Evolutionary conservation across 2,888 invertebrate genomes (phyloP), one percentile per base, ranked within the genome.

Genomic region (Synanthedon vespiformis): DNA sequence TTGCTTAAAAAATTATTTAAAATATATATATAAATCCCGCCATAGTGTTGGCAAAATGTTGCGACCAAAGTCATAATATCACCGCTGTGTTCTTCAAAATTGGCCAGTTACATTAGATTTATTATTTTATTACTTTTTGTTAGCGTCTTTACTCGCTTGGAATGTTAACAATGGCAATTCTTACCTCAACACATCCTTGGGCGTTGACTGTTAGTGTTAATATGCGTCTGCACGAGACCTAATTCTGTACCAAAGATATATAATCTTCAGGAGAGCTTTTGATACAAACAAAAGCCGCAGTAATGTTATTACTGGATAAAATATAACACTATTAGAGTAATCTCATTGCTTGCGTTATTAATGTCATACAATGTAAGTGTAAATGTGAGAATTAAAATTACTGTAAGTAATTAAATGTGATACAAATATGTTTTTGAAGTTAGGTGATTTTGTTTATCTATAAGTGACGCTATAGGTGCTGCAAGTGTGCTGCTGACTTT

Each of bases 161-260:
- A 77, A 78, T 77, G 73, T 67, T 68, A 66, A 73, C 63, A 70
- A 65, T 70, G 68, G 67, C 68, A 71, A 70, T 72, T 69, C 68
- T 68, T 71, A 75, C 67, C 68, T 72, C 62, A 22, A 57, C 58
- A 56, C 48, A 54, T 14, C 1, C 4, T 16, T 48, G 48, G 11
- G 16, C 18, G 4, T 13, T 48, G 41, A 41, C 41, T 13, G n/a
- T 41, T 41, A 41, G 41, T 41, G 12, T 41, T 12, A 41, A 41
- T 41, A 41, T n/a, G 13, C 12, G 41, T n/a, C 41, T 11, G n/a
- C n/a, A 41, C 41, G 41, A 41, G 41, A n/a, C 41, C 41, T 41
- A n/a, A 41, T 41, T 41, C 13, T 41, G 13, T 41, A 5, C 13
- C 41, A 12, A 2, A n/a, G 41, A 41, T n/a, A 41, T 41, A 41